Base-by-base conservation (phyloP, 2,888 invertebrate species). In the Blastobasis lacticolella region DNA sequence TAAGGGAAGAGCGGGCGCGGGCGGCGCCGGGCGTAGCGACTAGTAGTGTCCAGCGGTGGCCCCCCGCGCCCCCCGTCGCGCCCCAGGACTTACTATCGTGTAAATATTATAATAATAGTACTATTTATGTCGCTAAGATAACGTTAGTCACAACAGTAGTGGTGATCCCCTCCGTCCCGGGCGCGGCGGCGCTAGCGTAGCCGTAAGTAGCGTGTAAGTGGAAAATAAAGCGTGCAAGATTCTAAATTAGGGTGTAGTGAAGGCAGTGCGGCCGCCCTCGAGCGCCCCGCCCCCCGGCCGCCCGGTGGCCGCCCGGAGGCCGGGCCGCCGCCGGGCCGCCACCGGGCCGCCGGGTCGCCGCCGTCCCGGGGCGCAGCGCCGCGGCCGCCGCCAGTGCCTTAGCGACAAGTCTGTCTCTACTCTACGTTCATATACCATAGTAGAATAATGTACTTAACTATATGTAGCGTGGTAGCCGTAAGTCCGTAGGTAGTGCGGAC, bases 171-270 rank as follows among this genome's bases (percentile, higher is more conserved):
- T 23, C 23, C 23, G 23, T 23, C 23, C 23, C 23, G 23, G 23
- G 23, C 23, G 23, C 23, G 23, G 23, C 23, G 23, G 45, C 8
- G 45, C 36, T 45, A 38, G 5, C 10, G 6, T 23, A 45, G 37
- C 38, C 23, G 5, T 50, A 43, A 49, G 52, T 57, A 57, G 52
- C 45, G 48, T 48, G 53, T 73, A 73, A 69, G 64, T 42, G 60
- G 57, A 64, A 66, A 63, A 59, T 60, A 67, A 80, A 81, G 81
- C 80, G 84, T 84, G 80, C 75, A 74, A 80, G 55, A 84, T 84
- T 84, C 84, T 84, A 84, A 85, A 85, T 79, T 83, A 83, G 53
- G 55, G 55, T 53, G 59, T 78, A 82, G 78, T 73, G 69, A 74
- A 76, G 77, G 64, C 75, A 77, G 10, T 45, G 40, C 63, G 77